Evolutionary conservation across 2,797 vertebrate species (phyloP), one percentile per base, ranked within the genome.

Genomic region (Antennarius maculatus): DNA sequence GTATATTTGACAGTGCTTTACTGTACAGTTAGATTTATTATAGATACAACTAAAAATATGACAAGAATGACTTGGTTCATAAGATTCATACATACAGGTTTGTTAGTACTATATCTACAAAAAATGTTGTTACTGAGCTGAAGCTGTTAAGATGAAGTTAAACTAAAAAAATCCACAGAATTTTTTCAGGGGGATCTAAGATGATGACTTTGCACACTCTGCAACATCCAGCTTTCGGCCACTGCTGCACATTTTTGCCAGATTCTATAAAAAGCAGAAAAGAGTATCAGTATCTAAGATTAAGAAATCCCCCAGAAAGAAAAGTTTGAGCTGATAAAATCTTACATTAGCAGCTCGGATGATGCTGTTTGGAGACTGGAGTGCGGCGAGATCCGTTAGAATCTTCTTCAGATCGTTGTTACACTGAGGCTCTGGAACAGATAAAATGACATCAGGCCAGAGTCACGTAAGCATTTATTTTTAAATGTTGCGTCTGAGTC

Each of bases 331-430:
- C 9, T 5, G 10, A 43, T 11, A 10, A 2, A 63, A 52, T 82
- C 95, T 94, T 88, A 99, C 97, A 81, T 93, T 96, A 5, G 96
- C 95, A 83, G 96, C 95, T 92, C 95, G 94, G 70, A 94, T 90
- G 79, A 99, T 97, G 82, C 95, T 97, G 88, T 95, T 96, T 57
- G 97, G 97, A 80, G 97, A 99, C 92, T 96, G 95, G 53, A 99
- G 93, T 61, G 92, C 96, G 62, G 96, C 95, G 1, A 99, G 93
- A 51, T 98, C 96, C 0, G 94, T 96, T 41, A 99, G 92, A 80
- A 98, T 96, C 73, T 89, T 93, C 84, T 95, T 92, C 69, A 99
- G 91, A 86, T 99, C 96, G 54, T 89, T 84, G 68, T 87, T 88
- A 31, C 28, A 77, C 11, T 71, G 47, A 60, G 0, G 29, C 29